These are phyloP conservation scores for Pantala flavescens DNA, from an alignment of 1,140 invertebrate genomes.

Conservation along the genomic window DNA sequence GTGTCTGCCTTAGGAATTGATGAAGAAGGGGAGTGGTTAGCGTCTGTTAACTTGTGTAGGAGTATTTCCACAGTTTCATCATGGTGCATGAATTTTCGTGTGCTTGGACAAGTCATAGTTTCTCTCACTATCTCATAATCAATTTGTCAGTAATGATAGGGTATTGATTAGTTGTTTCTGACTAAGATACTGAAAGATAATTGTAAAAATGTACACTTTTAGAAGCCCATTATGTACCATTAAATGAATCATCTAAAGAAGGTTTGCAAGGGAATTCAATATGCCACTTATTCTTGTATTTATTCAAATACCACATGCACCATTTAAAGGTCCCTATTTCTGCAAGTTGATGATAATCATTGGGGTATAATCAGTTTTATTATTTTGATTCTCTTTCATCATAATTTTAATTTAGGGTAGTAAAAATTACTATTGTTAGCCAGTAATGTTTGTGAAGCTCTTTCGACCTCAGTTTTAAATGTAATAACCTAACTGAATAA, in stretches of 20 bases:
- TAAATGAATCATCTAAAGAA: not conserved
- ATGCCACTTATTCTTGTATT: not conserved
- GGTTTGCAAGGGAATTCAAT: not conserved
- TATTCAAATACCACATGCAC: constrained; percentile 9
- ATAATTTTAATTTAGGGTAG: too few species aligned
- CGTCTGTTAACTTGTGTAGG: not conserved
- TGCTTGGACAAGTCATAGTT: constrained; percentile 5
- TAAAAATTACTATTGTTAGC: too few species aligned
- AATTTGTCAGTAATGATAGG: not conserved
- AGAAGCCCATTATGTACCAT: not conserved
- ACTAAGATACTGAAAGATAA: not conserved
- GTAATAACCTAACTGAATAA: too few species aligned
- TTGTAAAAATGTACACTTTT: constrained; percentile 8
- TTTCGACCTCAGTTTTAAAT: too few species aligned
- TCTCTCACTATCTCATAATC: not conserved
- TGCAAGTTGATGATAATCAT: too few species aligned
- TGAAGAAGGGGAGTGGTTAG: constrained; percentile 1
- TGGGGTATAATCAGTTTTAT: too few species aligned
- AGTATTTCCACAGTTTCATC: constrained; percentile 1
- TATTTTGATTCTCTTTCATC: too few species aligned
- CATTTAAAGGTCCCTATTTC: not conserved
- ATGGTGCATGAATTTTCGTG: not conserved
- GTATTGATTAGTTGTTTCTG: not conserved
- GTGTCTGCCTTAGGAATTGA: constrained; percentile 8
- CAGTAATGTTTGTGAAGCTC: too few species aligned